These are phyloP conservation scores for Drepana falcataria DNA, from an alignment of 2,888 invertebrate species.

Conservation along the genomic window DNA sequence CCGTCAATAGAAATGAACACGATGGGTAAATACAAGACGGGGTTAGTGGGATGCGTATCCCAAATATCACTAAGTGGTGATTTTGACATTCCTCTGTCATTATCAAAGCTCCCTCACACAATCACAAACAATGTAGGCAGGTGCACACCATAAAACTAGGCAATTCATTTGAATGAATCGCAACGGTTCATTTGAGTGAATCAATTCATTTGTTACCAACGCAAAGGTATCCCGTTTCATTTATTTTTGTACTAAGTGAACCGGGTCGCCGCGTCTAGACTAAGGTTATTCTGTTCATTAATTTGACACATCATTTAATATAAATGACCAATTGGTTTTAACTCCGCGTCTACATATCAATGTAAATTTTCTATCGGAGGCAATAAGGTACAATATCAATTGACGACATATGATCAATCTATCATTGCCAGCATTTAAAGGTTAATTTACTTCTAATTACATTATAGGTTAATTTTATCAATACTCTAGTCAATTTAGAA, in stretches of 20 bases:
- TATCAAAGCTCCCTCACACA: conserved; percentile 81
- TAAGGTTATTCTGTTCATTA: conserved; percentile 8
- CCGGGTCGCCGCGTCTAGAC: conserved; percentile 11
- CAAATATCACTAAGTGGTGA: conserved; percentile 90
- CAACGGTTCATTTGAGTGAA: conserved; percentile 30
- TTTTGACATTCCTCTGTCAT: conserved; percentile 84
- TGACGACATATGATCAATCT: conserved; percentile 10
- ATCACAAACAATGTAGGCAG: conserved; percentile 76
- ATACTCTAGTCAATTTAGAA: conserved; percentile 70
- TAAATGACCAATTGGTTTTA: conserved; percentile 37
- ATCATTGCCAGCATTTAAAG: conserved; percentile 13
- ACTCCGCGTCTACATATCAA: conserved; percentile 70
- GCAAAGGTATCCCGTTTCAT: conserved; percentile 8
- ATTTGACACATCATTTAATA: conserved; percentile 20
- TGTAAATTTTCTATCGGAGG: conserved; percentile 54
- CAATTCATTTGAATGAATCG: conserved; percentile 34
- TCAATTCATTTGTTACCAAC: conserved; percentile 17
- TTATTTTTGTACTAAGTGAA: conserved; percentile 14
- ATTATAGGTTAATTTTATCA: conserved; percentile 18
- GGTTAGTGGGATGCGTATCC: conserved; percentile 90
- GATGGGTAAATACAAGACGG: conserved; percentile 84
- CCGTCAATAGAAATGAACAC: conserved; percentile 86
- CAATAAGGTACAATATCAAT: conserved; percentile 53
- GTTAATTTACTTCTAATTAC: conserved; percentile 11
- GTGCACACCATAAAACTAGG: conserved; percentile 55